Base-by-base conservation (phyloP, 2,797 vertebrate genomes). In the Gallinago stenura region DNA sequence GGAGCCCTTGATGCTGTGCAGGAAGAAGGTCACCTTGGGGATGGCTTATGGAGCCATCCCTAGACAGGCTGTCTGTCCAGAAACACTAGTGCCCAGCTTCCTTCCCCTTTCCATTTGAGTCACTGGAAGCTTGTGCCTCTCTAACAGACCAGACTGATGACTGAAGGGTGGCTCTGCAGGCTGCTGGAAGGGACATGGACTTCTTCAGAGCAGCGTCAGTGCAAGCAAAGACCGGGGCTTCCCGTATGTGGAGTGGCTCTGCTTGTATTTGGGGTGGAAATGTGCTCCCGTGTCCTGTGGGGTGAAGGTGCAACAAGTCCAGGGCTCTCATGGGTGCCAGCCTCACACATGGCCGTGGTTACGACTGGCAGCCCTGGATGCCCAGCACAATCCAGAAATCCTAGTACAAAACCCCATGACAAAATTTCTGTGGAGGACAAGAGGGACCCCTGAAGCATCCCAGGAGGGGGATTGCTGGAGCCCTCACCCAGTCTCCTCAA, bases 91-190 rank as follows among this genome's bases (percentile, higher is more conserved):
- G 65, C 61, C 1, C 9, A 61, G 83, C 92, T 93, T 96, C 93
- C 90, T 41, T 41, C 41, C 41, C 84, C n/a, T 93, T 97, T 93
- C 92, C 90, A 39, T 8, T n/a, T 95, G 95, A 96, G 89, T 95
- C 83, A 94, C n/a, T 91, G 91, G 89, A 92, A 93, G 85, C 65
- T 82, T 89, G 89, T 82, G 87, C 60, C 73, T 90, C 58, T 69
- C 73, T 26, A 57, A 31, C 56, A 58, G 54, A 57, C 33, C 19
- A 18, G 65, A 39, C 10, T 56, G 12, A 4, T 76, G 93, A 57
- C 85, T 91, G 83, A 37, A 60, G 86, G 50, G 51, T 15, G n/a
- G 50, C 50, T 88, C 43, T 4, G 24, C 24, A 24, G 77, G 19
- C 78, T 89, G 77, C 75, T 17, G 22, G 19, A 73, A 45, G 78